Evolutionary conservation across 2,113 vertebrate species (phyloP), one percentile per base, ranked within the genome.

Genomic region (Dromas ardeola): DNA sequence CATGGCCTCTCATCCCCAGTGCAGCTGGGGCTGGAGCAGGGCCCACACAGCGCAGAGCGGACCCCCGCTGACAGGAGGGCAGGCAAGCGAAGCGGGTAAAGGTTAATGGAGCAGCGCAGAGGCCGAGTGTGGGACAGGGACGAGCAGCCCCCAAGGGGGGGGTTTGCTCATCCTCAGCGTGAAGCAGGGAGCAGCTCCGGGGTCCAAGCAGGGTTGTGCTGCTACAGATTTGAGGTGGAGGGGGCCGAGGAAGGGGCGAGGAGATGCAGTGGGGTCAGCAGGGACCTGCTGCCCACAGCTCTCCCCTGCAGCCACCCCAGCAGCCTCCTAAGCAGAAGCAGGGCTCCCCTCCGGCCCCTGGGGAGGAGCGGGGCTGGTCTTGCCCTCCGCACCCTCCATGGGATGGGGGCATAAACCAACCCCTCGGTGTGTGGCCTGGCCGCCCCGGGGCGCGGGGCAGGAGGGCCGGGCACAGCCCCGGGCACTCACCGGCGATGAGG

Each of bases 401-500:
- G 45, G 29, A 12, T 7, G 34, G 38, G 26, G 65, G 14, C 55
- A n/a, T 32, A 58, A 73, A 62, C 10, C 23, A 25, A 6, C 34
- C 36, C 26, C 78, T 11, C 5, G 3, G 22, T 29, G 25, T 15
- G 77, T 52, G 29, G 7, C 29, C 47, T 26, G 72, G 45, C 45
- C 2, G 9, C 34, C 19, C 32, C 1, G 1, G 23, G 52, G 23
- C 1, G 11, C 6, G 5, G 6, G 13, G 43, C 5, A 11, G 61
- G 53, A 30, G 21, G 27, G 47, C 29, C 19, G 56, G n/a, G 23
- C 7, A 5, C 72, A 19, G 63, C 32, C 20, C 42, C 2, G 2
- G 15, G 34, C 58, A 90, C 96, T 96, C 97, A 99, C 98, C 98
- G 43, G 99, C 98, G 23, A 99, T 99, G 89, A 99, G 98, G 78